A percentile compares a stretch with the other conserved stretches of the same genome.
Conservation (phyloP, 2,888 invertebrate genomes). For the Drosophila mayaguana region DNA sequence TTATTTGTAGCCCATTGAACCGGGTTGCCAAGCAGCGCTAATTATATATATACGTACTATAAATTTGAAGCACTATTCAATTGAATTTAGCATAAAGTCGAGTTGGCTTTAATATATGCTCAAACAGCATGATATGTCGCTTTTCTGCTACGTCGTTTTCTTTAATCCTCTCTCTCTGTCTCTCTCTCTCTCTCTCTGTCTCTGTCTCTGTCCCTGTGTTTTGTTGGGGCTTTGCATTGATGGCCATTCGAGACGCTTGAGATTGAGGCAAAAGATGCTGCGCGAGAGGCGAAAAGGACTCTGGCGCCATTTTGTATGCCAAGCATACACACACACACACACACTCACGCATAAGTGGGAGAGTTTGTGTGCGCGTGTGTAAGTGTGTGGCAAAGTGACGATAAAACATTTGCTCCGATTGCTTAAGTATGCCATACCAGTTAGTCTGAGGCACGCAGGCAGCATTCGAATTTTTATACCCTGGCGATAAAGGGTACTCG, state of each 20-base stretch:
- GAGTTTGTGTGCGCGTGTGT: slow-evolving; percentile 23
- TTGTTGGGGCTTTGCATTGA: slow-evolving; percentile 50
- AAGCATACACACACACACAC: slow-evolving; percentile 37
- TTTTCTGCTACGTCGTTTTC: neutral
- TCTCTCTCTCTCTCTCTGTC: neutral
- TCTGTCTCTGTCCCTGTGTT: neutral
- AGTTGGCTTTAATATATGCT: slow-evolving; percentile 35
- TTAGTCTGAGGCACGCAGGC: slow-evolving; percentile 22
- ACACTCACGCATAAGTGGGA: neutral
- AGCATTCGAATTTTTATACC: slow-evolving; percentile 49
- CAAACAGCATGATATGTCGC: slow-evolving; percentile 26
- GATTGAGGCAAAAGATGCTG: slow-evolving; percentile 47
- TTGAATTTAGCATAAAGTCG: slow-evolving; percentile 50
- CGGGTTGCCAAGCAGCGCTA: slow-evolving; percentile 52
- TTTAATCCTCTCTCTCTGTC: neutral
- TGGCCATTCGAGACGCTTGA: slow-evolving; percentile 66
- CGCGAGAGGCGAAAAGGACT: slow-evolving; percentile 48
- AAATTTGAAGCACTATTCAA: slow-evolving; percentile 62
- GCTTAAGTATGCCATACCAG: slow-evolving; percentile 71
- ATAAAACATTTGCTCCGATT: slow-evolving; percentile 77
- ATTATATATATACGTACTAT: slow-evolving; percentile 61
- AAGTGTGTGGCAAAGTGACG: slow-evolving; percentile 69
- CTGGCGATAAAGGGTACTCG: slow-evolving; percentile 44
- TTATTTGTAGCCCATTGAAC: slow-evolving; percentile 62
- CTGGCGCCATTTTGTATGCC: slow-evolving; percentile 77